Conservation (phyloP, 1,140 invertebrate genomes). For the Magallana ariakensis region DNA sequence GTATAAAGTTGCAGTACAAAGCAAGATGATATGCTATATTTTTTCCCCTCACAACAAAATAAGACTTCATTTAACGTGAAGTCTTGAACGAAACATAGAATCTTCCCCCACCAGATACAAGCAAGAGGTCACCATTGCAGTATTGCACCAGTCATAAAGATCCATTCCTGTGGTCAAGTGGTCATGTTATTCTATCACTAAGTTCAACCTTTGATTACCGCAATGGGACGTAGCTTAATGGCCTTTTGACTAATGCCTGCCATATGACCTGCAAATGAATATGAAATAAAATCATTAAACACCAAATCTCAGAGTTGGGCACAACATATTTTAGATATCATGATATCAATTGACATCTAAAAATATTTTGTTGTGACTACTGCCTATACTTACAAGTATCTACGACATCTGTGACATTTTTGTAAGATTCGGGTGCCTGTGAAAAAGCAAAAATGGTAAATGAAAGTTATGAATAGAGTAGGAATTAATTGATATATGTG, state of each 20-base stretch:
- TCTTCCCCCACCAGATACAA: no score
- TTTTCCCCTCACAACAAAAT: no score
- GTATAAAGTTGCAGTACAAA: no score
- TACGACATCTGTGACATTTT: slow-evolving; percentile 99
- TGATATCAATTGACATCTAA: no score
- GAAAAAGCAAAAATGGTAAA: slow-evolving; percentile 43
- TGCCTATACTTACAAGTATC: slow-evolving; percentile 88
- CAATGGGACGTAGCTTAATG: slow-evolving; percentile 98
- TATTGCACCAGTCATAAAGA: not conserved
- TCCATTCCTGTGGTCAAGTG: not conserved
- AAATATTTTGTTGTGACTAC: no score
- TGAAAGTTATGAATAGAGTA: not conserved
- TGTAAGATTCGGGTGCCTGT: slow-evolving; percentile 97
- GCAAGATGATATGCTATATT: no score
- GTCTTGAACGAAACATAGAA: no score
- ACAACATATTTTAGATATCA: no score
- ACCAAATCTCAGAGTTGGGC: no score
- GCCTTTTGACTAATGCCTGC: slow-evolving; percentile 99
- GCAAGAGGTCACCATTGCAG: no score
- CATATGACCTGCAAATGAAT: slow-evolving; percentile 83
- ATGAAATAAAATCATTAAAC: not conserved
- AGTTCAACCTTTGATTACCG: slow-evolving; percentile 96
- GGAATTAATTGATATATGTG: no score
- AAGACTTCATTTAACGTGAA: no score
- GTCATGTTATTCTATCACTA: not conserved